A percentile compares a stretch with the other conserved stretches of the same genome.
phyloP scores from a whole-genome alignment of 1,140 invertebrate species.

The Aporrectodea caliginosa region DNA sequence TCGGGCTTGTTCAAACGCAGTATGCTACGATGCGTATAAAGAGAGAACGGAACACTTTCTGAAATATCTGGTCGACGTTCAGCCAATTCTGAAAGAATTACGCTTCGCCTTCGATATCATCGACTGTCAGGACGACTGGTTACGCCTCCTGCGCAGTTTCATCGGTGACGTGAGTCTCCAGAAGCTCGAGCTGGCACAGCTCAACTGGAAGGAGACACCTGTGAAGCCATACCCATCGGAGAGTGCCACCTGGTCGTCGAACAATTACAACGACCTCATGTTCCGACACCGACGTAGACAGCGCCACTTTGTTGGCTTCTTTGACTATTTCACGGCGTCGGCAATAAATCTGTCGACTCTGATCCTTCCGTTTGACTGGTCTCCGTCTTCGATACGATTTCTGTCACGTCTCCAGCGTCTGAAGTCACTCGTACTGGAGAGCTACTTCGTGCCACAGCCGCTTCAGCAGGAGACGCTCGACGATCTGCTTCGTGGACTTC shows the following conservation, averaged over 20 bases:
- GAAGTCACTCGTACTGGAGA: slow-evolving; percentile 46
- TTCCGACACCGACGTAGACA: slow-evolving; percentile 39
- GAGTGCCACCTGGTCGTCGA: slow-evolving; percentile 27
- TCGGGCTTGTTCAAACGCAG: slow-evolving; percentile 35
- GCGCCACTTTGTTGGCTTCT: slow-evolving; percentile 45
- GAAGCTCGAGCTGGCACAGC: slow-evolving; percentile 41
- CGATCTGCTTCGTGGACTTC: slow-evolving; percentile 37
- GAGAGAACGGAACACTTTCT: slow-evolving; percentile 40
- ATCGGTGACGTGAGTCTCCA: slow-evolving; percentile 34
- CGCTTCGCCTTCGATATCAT: slow-evolving; percentile 51
- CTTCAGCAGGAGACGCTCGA: slow-evolving; percentile 41
- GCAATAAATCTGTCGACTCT: slow-evolving; percentile 44
- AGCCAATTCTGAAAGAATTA: slow-evolving; percentile 42
- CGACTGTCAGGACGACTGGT: slow-evolving; percentile 42
- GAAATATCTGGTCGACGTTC: slow-evolving; percentile 37
- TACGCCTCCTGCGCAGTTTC: slow-evolving; percentile 39
- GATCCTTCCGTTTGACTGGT: slow-evolving; percentile 53
- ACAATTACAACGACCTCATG: slow-evolving; percentile 38
- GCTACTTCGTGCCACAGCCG: slow-evolving; percentile 48
- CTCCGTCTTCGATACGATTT: slow-evolving; percentile 40
- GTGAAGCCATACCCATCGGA: slow-evolving; percentile 43
- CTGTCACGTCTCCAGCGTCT: slow-evolving; percentile 40
- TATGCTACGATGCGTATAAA: slow-evolving; percentile 45
- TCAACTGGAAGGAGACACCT: slow-evolving; percentile 53
- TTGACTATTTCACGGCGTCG: slow-evolving; percentile 43